A percentile compares a stretch with the other conserved stretches of the same genome.
These are phyloP conservation scores for Crocidura indochinensis DNA, from an alignment of 2,797 vertebrate genomes.

Conservation along the genomic window DNA sequence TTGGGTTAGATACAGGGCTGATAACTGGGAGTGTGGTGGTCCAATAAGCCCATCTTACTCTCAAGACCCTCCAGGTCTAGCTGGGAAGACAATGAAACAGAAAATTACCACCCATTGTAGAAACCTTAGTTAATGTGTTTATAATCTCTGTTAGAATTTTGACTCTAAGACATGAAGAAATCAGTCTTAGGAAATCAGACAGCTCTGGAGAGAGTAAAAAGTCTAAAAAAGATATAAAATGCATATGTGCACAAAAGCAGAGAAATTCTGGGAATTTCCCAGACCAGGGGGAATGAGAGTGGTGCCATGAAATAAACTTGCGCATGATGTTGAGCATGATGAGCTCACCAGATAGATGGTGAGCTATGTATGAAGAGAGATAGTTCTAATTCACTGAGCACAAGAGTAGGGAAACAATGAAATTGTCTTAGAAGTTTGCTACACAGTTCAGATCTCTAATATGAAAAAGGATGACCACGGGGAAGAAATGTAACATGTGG, in stretches of 20 bases:
- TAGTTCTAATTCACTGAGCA: not conserved
- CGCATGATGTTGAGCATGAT: too few relatives aligned
- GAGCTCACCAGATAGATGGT: too few relatives aligned
- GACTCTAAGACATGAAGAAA: not conserved
- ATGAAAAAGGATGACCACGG: not conserved
- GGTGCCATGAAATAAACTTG: not conserved
- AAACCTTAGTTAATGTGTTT: not conserved
- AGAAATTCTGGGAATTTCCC: not conserved
- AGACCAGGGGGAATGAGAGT: not conserved
- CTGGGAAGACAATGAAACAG: not conserved
- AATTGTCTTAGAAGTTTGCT: not conserved
- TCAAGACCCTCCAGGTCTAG: not conserved
- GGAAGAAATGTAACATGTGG: not conserved
- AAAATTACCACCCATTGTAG: not conserved
- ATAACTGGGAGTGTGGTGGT: not conserved
- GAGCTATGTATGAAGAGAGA: not conserved
- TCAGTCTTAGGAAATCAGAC: not conserved
- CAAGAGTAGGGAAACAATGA: not conserved
- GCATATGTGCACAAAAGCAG: not conserved
- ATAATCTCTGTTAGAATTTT: not conserved
- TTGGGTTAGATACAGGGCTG: not conserved
- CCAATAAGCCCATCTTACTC: not conserved
- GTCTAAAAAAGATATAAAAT: not conserved
- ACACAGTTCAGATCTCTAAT: not conserved
- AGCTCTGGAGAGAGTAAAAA: not conserved